Conservation (phyloP, 2,888 invertebrate species). For the Spatulosminthurus flaviceps region DNA sequence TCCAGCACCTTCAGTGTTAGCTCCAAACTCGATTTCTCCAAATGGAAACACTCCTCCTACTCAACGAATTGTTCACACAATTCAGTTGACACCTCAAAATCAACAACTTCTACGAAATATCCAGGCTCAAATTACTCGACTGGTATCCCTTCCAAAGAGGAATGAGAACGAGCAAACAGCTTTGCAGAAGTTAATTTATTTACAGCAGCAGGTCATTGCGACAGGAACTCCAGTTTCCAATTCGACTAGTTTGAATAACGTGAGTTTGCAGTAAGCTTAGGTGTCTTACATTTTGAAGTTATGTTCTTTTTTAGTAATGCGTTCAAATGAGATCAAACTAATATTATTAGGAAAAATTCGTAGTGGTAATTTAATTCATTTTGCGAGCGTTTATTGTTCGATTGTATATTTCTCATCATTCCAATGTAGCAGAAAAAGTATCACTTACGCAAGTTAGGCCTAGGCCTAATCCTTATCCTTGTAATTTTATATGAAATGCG, state of each 20-base stretch:
- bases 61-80: conserved; percentile 72
- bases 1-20: neutral
- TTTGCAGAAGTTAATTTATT: conserved; percentile 61
- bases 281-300: too few species aligned
- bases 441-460: too few species aligned
- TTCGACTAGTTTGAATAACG: conserved; percentile 59
- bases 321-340: neutral
- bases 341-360: too few species aligned
- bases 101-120: conserved; percentile 70
- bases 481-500: too few species aligned
- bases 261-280: conserved; percentile 51
- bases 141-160: conserved; percentile 57
- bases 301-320: neutral
- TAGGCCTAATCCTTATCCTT: too few species aligned
- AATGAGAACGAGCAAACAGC: conserved; percentile 62
- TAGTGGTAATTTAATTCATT: too few species aligned
- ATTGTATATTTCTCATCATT: too few species aligned
- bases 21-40: conserved; percentile 21
- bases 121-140: conserved; percentile 61
- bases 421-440: too few species aligned
- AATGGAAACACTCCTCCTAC: conserved; percentile 30
- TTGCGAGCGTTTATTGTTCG: too few species aligned
- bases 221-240: conserved; percentile 61
- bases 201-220: conserved; percentile 63
- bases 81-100: conserved; percentile 78